Conservation (phyloP, 2,888 invertebrate species). For the Phlogophora meticulosa region DNA sequence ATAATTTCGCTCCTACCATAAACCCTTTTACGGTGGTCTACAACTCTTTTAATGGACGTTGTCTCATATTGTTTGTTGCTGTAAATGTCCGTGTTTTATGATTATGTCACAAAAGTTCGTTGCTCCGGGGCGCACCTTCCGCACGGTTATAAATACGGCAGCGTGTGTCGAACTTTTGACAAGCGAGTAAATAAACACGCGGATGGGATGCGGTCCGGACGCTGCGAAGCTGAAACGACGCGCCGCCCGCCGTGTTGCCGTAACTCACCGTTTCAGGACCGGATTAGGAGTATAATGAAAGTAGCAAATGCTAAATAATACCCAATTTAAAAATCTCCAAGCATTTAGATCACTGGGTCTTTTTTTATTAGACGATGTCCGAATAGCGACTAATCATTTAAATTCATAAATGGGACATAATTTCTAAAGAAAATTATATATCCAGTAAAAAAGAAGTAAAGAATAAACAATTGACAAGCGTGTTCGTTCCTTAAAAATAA, state of each 20-base stretch:
- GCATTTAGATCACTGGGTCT: too few relatives aligned
- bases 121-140: slow-evolving; percentile 88
- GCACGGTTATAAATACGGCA: slow-evolving; percentile 85
- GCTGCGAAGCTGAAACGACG: slow-evolving; percentile 52
- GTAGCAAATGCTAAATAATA: not conserved
- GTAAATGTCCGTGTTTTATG: slow-evolving; percentile 69
- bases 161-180: slow-evolving; percentile 88
- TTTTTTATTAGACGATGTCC: too few relatives aligned
- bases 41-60: slow-evolving; percentile 72
- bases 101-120: slow-evolving; percentile 80
- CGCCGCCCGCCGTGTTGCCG: slow-evolving; percentile 47
- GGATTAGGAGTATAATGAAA: slow-evolving; percentile 24
- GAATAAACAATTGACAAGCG: too few relatives aligned
- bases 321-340: too few relatives aligned
- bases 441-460: not conserved
- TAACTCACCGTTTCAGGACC: slow-evolving; percentile 35
- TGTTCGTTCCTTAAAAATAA: not conserved
- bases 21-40: slow-evolving; percentile 76
- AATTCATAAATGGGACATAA: too few relatives aligned
- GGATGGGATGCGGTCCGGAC: slow-evolving; percentile 74
- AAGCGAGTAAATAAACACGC: slow-evolving; percentile 86
- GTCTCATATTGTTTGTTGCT: slow-evolving; percentile 72
- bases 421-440: too few relatives aligned
- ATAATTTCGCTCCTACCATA: slow-evolving; percentile 64
- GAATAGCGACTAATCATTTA: too few relatives aligned